Base-by-base conservation (phyloP, 1,140 invertebrate species). In the Eurosta solidaginis region DNA sequence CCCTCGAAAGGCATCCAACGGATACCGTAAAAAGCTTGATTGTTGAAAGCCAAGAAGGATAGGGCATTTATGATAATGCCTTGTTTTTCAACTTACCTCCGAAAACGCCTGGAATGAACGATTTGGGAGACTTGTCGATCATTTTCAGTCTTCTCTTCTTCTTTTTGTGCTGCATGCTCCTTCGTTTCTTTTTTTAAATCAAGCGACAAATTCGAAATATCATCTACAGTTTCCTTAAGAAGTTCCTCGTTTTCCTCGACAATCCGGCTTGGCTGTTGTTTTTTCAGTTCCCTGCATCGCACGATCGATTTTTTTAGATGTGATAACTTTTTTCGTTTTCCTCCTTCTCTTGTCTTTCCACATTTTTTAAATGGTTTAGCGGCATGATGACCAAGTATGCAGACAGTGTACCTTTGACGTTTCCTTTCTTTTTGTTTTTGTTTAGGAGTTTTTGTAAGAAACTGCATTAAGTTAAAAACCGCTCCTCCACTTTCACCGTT, bases 91-190 rank as follows among this genome's bases (percentile, higher is more conserved):
- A n/a, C n/a, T n/a, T 78, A 86, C 84, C 81, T 83, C 82, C 84
- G 81, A 54, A 86, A 86, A 3, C 83, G 82, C 0, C 83, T 83
- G n/a, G 84, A 86, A 80, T 86, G 74, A 17, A 78, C n/a, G 7
- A 6, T 47, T 59, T 63, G 25, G 12, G 25, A 20, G 29, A 0
- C 22, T 25, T 29, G 29, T 44, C 36, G 54, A 0, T 22, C 42
- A 76, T 36, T 4, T 17, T 27, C 14, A n/a, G 49, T 3, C 12
- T 36, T n/a, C n/a, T n/a, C n/a, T n/a, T n/a, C n/a, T n/a, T n/a
- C n/a, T n/a, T 20, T 4, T 33, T 14, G 52, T n/a, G 20, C 17
- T 52, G 10, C 33, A 12, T 20, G 22, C 7, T 73, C 36, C 12
- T 76, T 49, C 29, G 50, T 4, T 1, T 25, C 9, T 12, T 29